These are phyloP conservation scores for Sarcophaga subvicina DNA, from an alignment of 2,888 invertebrate species.

Conservation along the genomic window DNA sequence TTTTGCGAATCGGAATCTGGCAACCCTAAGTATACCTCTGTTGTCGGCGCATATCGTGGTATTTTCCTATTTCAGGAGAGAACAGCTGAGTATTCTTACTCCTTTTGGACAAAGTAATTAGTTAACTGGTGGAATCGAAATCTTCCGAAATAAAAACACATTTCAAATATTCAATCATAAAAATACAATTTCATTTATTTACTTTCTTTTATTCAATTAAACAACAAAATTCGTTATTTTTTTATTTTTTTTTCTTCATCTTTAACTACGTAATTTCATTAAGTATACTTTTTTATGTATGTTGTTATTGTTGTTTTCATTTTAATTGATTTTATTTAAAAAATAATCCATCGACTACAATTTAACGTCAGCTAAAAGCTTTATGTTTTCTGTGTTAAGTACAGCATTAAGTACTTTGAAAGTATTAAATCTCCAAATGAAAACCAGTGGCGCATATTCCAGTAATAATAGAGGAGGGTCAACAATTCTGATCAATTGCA, in stretches of 20 bases:
- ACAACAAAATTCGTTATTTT: slow-evolving; percentile 61
- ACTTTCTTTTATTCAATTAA: slow-evolving; percentile 56
- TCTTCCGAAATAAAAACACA: slow-evolving; percentile 15
- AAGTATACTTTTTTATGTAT: slow-evolving; percentile 1
- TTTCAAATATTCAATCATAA: slow-evolving; percentile 59
- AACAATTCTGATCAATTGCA: not conserved
- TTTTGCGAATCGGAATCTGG: no score
- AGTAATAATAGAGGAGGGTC: no score
- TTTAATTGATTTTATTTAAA: not conserved
- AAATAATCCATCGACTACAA: slow-evolving; percentile 27
- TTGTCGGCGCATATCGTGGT: no score
- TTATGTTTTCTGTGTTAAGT: not conserved
- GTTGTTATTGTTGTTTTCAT: not conserved
- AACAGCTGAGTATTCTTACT: no score
- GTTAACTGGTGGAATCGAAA: not conserved
- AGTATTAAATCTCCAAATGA: no score
- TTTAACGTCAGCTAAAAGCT: slow-evolving; percentile 25
- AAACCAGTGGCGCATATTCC: no score
- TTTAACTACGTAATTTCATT: slow-evolving; percentile 24
- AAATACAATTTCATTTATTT: slow-evolving; percentile 59
- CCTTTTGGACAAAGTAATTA: no score
- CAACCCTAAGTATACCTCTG: no score
- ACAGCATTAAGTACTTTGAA: no score
- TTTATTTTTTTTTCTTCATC: slow-evolving; percentile 18
- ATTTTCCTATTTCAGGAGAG: no score